These are phyloP conservation scores for Maniola hyperantus DNA, from an alignment of 2,888 invertebrate species.

Conservation along the genomic window DNA sequence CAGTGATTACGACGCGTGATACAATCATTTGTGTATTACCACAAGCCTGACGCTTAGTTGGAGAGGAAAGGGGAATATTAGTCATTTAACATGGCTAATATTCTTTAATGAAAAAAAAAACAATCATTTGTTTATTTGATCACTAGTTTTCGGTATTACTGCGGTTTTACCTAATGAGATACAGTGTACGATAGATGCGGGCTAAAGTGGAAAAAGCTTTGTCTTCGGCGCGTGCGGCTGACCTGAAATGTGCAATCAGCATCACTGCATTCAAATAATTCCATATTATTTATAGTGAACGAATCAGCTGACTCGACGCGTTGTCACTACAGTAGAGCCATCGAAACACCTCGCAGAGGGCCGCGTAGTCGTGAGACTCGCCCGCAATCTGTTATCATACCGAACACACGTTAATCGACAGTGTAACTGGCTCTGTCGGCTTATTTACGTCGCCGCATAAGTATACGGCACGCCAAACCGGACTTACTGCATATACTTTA, in stretches of 20 bases:
- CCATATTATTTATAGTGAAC: conserved; percentile 78
- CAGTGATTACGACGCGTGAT: too few relatives aligned
- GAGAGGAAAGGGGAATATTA: too few relatives aligned
- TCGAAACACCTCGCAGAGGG: conserved; percentile 44
- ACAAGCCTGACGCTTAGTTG: too few relatives aligned
- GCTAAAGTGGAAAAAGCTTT: neutral
- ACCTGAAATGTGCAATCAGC: neutral
- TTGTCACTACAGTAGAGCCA: conserved; percentile 36
- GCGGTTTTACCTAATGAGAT: too few relatives aligned
- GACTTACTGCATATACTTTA: conserved; percentile 14
- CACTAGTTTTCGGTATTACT: too few relatives aligned
- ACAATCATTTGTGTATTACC: too few relatives aligned
- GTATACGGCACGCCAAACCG: conserved; percentile 18
- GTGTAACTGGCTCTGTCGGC: conserved; percentile 56
- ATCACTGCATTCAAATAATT: conserved; percentile 58
- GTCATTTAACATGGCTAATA: too few relatives aligned
- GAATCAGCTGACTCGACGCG: conserved; percentile 67
- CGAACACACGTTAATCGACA: conserved; percentile 55
- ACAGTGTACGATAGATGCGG: too few relatives aligned
- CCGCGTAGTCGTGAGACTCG: conserved; percentile 13
- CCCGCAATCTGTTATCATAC: conserved; percentile 38
- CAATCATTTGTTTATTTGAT: too few relatives aligned
- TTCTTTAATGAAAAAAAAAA: too few relatives aligned
- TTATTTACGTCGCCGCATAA: conserved; percentile 56
- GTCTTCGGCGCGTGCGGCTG: neutral